phyloP scores from a whole-genome alignment of 2,797 vertebrate species.

The Schizopygopsis malacanthus region DNA sequence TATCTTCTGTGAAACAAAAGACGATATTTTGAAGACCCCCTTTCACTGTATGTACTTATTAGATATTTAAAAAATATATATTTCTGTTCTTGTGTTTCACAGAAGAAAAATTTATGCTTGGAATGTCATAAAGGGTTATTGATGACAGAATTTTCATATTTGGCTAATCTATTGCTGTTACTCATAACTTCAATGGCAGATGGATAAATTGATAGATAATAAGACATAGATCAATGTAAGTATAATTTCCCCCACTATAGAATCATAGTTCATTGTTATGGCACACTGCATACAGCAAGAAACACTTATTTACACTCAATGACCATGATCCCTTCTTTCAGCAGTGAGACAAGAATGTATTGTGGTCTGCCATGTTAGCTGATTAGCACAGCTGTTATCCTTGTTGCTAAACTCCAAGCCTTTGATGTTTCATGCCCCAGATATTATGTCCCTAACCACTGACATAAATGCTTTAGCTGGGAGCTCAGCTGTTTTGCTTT shows the following conservation, averaged over 20 bases:
- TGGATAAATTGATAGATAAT: neutral
- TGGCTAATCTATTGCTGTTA: neutral
- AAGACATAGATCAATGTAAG: neutral
- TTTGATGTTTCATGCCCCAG: constrained; percentile 41
- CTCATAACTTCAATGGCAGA: neutral
- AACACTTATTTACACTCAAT: constrained; percentile 32
- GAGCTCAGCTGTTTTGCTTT: constrained; percentile 27
- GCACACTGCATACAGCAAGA: neutral
- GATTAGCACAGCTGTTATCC: constrained; percentile 39
- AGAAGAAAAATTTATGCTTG: neutral
- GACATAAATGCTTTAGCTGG: constrained; percentile 19
- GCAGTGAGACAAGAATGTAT: constrained; percentile 18
- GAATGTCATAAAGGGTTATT: neutral
- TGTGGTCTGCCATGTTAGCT: constrained; percentile 32
- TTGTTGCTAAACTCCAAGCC: constrained; percentile 37
- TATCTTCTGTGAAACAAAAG: neutral
- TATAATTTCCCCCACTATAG: neutral
- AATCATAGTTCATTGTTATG: neutral
- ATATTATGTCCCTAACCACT: constrained; percentile 39
- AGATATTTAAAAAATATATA: neutral
- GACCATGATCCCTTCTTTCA: constrained; percentile 34
- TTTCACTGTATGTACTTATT: neutral
- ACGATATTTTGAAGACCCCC: neutral
- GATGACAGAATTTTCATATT: neutral
- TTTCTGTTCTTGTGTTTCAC: neutral